Evolutionary conservation across 2,888 invertebrate genomes (phyloP), one percentile per base, ranked within the genome.

Genomic region (Pemphredon lugubris): DNA sequence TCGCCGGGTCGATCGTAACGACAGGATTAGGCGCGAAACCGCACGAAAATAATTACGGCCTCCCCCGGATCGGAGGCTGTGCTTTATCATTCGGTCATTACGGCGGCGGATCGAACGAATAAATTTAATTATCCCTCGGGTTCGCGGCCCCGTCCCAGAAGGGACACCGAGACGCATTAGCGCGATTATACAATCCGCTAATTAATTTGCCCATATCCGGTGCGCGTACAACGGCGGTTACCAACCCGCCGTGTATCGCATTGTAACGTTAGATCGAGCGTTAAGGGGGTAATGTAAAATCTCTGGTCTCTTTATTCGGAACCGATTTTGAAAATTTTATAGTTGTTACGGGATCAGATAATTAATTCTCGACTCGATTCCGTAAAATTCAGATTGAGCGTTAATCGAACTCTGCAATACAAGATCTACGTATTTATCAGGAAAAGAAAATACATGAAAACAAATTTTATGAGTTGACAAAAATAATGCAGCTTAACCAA

Each of bases 191-290:
- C 60, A 30, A 48, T 40, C 48, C 42, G 55, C 58, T 73, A 73
- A 75, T 75, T 75, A 75, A 75, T 74, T 75, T 47, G 32, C 34
- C 32, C 47, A 16, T 47, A 55, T 57, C 40, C 53, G 20, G 37
- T 65, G 40, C 21, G 14, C 45, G 3, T 2, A 30, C 23, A 40
- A n/a, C n/a, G 9, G 18, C 20, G 30, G 37, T 18, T 23, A n/a
- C 45, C 21, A 18, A 50, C 50, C 30, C 39, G 34, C 23, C 42
- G 32, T n/a, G n/a, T 30, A n/a, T 44, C 4, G 7, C 48, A 30
- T 37, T 39, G 26, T 40, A 47, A 40, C 32, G 26, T 11, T 6
- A n/a, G 7, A 40, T 51, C 48, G 40, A 48, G 37, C 16, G 39
- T 30, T 23, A 18, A 40, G n/a, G 7, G 14, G 21, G 13, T 37